Conservation (phyloP, 2,888 invertebrate species). For the Lasioglossum figueresi region DNA sequence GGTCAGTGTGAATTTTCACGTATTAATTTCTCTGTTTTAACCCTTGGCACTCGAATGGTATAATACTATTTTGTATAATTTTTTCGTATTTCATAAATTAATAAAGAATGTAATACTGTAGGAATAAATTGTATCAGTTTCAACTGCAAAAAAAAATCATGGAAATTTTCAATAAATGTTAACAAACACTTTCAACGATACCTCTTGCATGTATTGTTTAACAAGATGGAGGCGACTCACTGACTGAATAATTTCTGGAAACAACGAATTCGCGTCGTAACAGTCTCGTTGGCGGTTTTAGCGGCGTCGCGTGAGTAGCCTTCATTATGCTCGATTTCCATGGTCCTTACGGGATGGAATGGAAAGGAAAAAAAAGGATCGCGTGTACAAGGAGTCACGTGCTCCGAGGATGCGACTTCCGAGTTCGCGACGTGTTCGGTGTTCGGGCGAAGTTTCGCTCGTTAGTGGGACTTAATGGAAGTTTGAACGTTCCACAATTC, state of each 20-base stretch:
- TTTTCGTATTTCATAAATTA: too few relatives aligned
- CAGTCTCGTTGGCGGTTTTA: slow-evolving; percentile 47
- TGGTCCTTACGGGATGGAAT: slow-evolving; percentile 1
- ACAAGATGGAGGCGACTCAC: not conserved
- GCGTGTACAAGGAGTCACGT: slow-evolving; percentile 15
- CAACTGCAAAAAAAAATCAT: too few relatives aligned
- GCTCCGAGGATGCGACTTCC: slow-evolving; percentile 13
- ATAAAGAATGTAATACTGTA: too few relatives aligned
- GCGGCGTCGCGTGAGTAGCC: slow-evolving; percentile 65
- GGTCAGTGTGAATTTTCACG: not conserved
- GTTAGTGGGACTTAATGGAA: slow-evolving; percentile 4
- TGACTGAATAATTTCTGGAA: not conserved
- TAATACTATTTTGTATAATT: too few relatives aligned
- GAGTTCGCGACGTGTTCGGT: slow-evolving; percentile 43
- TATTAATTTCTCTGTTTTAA: not conserved
- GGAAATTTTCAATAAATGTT: too few relatives aligned
- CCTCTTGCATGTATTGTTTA: not conserved
- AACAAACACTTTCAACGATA: not conserved
- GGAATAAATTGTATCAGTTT: too few relatives aligned
- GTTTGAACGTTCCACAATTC: slow-evolving; percentile 14
- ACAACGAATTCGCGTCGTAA: not conserved
- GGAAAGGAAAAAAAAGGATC: slow-evolving; percentile 10
- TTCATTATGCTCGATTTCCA: slow-evolving; percentile 45
- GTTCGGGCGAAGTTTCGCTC: slow-evolving; percentile 17
- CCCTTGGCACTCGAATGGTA: too few relatives aligned